Conservation (phyloP, 2,797 vertebrate genomes). For the Hippopotamyrus pictus region DNA sequence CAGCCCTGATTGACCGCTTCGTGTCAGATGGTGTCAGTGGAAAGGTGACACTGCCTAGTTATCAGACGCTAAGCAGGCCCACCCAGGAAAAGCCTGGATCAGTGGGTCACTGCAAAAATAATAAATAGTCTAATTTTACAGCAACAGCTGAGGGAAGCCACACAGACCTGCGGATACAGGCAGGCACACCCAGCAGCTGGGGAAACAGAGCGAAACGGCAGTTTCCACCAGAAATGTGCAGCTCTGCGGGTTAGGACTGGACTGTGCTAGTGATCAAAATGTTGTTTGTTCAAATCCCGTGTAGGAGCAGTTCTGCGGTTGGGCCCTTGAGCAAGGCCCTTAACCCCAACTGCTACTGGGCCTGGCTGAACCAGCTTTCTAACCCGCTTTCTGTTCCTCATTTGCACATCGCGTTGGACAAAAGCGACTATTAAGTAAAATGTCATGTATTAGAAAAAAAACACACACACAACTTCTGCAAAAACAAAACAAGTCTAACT, state of each 20-base stretch:
- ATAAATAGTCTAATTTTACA: background rate
- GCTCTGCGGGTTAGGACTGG: background rate
- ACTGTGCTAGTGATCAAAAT: background rate
- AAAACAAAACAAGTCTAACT: background rate
- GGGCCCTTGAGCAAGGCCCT: background rate
- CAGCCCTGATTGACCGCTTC: background rate
- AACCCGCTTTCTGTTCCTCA: background rate
- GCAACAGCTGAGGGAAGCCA: background rate
- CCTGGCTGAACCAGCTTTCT: background rate
- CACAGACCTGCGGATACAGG: background rate
- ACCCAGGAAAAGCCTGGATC: background rate
- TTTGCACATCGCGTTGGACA: background rate
- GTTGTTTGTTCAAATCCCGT: background rate
- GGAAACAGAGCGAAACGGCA: background rate
- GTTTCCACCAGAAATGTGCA: background rate
- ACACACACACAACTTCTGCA: background rate
- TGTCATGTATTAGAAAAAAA: background rate
- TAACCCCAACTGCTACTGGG: background rate
- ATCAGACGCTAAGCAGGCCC: background rate
- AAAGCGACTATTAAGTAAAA: background rate
- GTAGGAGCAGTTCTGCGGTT: background rate
- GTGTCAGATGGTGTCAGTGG: background rate
- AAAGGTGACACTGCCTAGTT: background rate
- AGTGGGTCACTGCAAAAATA: background rate
- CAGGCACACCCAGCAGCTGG: background rate